Percentiles rank a stretch among this genome's conserved stretches.
Conservation (phyloP, 92 coral and sea anemone genomes). For the Scolanthus callimorphus region DNA sequence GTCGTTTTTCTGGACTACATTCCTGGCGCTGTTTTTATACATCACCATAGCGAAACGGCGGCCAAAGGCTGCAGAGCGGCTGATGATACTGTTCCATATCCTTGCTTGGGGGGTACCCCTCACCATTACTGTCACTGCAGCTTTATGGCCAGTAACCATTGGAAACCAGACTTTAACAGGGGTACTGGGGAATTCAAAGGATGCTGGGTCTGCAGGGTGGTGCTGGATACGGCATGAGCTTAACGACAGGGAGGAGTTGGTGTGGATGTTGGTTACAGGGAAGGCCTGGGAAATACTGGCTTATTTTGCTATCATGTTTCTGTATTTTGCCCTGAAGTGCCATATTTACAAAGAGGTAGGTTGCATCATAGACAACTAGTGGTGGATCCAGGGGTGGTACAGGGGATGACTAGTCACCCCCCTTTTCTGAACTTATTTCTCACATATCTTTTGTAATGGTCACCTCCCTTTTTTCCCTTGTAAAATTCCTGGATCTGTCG, state of each 20-base stretch:
- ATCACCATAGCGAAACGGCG: conserved; percentile 37
- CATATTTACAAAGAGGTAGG: conserved; percentile 76
- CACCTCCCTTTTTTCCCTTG: neutral
- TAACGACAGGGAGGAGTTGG: neutral
- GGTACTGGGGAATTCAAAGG: conserved; percentile 60
- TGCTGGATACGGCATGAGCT: conserved; percentile 60
- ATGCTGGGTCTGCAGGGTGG: conserved; percentile 62
- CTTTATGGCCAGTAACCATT: neutral
- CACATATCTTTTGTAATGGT: neutral
- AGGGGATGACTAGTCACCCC: too few relatives aligned
- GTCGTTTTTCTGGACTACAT: conserved; percentile 94
- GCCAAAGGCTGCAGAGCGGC: conserved; percentile 45
- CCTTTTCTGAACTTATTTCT: too few relatives aligned
- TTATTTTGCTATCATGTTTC: conserved; percentile 36
- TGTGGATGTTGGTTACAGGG: conserved; percentile 89
- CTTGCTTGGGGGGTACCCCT: conserved; percentile 80
- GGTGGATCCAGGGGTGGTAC: too few relatives aligned
- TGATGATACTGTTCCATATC: conserved; percentile 60
- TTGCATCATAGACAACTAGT: too few relatives aligned
- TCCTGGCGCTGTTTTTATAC: conserved; percentile 66
- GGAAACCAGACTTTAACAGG: neutral
- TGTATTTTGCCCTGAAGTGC: conserved; percentile 51
- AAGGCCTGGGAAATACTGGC: conserved; percentile 89
- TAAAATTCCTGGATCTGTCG: too few relatives aligned
- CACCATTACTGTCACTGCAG: conserved; percentile 47